Base-by-base conservation (phyloP, 2,888 invertebrate genomes). In the Trachelus tabidus region DNA sequence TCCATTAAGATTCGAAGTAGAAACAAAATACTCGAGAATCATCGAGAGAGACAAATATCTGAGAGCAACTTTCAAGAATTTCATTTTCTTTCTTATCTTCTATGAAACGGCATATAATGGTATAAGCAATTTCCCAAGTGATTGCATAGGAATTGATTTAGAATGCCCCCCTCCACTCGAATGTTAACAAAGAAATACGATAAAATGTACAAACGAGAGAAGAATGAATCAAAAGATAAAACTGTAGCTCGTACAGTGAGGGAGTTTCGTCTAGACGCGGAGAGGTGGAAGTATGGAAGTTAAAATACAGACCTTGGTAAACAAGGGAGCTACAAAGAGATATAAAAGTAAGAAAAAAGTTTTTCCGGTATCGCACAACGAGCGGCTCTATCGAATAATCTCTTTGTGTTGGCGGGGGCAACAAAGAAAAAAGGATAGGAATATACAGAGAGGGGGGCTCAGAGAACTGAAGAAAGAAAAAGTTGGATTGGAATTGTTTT, bases 401-500 rank as follows among this genome's bases (percentile, higher is more conserved):
- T 75, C 77, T 78, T 76, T 77, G 71, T 79, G 77, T 75, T 37
- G 56, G 56, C 73, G 68, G 37, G 34, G 40, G 69, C 31, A 75
- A 77, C 75, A 76, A 74, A 75, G 74, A 74, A 71, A 31, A 1
- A 34, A 75, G 33, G 71, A 69, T 56, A 74, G 78, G 76, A 77
- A 68, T 4, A 73, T 40, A 75, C 56, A 75, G 33, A 76, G 73
- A 69, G 30, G 71, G 76, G 69, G 37, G 68, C 69, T 0, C 56
- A 76, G 75, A 69, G 74, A 73, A 68, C 37, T 69, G 30, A 69
- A 68, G 74, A 73, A 56, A 84, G 84, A 85, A 87, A 86, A 86
- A 88, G 86, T 87, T 87, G 87, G 81, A 87, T 87, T 87, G 88
- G 83, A 89, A 88, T 89, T 86, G 87, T 89, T 89, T 88, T 86